A percentile compares a stretch with the other conserved stretches of the same genome.
phyloP scores from a whole-genome alignment of 2,797 vertebrate species.

The Eulemur coronatus region DNA sequence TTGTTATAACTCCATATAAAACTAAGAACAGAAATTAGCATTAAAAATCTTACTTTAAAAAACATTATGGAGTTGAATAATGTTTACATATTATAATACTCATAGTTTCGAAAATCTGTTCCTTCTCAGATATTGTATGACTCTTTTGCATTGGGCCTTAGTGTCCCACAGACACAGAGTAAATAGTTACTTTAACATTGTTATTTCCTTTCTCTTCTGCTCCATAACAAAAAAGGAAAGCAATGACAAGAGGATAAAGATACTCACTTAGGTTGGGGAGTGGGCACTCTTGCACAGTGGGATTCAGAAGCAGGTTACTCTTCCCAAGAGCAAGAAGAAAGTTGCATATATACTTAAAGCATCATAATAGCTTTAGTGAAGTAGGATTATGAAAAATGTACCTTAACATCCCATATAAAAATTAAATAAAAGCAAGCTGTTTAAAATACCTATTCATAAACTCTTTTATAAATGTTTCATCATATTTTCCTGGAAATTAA shows the following conservation, averaged over 20 bases:
- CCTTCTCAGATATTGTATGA: neutral
- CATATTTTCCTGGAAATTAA: neutral
- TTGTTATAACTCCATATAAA: neutral
- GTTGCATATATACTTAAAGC: neutral
- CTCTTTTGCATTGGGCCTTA: neutral
- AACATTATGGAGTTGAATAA: neutral
- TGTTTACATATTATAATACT: neutral
- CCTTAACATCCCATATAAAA: neutral
- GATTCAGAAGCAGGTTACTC: too few relatives aligned
- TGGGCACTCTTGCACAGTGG: neutral
- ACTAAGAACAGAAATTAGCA: neutral
- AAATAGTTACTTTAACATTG: neutral
- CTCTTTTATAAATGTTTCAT: neutral
- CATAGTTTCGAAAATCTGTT: neutral
- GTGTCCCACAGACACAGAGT: neutral
- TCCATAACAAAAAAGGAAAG: neutral
- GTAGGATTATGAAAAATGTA: neutral
- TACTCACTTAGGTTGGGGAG: neutral
- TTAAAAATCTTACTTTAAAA: neutral
- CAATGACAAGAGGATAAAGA: neutral
- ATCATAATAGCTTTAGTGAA: neutral
- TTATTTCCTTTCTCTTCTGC: neutral
- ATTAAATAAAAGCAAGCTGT: neutral
- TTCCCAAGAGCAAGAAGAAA: neutral
- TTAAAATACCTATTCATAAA: neutral